These are phyloP conservation scores for Podotricha telesiphe DNA, from an alignment of 2,888 invertebrate genomes.

Conservation along the genomic window DNA sequence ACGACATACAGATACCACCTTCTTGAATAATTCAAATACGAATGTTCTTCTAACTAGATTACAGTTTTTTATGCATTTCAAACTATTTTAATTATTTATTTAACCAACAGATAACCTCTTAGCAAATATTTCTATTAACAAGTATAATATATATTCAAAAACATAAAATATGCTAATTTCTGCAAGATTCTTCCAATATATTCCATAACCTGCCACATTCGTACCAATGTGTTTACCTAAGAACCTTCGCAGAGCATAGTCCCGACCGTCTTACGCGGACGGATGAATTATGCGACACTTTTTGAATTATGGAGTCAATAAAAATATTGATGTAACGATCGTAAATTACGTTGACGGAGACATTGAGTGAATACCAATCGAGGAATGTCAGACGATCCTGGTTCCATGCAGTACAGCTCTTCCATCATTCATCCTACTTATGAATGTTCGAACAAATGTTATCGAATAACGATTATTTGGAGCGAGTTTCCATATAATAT, in stretches of 20 bases:
- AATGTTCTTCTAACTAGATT: too few species aligned
- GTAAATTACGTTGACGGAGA: constrained; percentile 48
- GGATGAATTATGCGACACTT: constrained; percentile 58
- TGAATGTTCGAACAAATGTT: constrained; percentile 23
- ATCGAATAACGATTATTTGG: neutral
- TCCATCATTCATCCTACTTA: constrained; percentile 34
- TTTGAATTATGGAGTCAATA: constrained; percentile 57
- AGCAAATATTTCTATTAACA: too few species aligned
- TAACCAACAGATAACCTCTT: too few species aligned
- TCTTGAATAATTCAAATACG: too few species aligned
- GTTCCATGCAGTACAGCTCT: constrained; percentile 26
- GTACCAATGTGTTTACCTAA: constrained; percentile 45
- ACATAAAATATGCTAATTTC: constrained; percentile 13
- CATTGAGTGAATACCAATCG: constrained; percentile 50
- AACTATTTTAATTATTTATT: too few species aligned
- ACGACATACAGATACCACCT: too few species aligned
- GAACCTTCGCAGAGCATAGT: constrained; percentile 38
- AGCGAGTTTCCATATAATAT: too few species aligned
- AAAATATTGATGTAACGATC: constrained; percentile 55
- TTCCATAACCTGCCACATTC: constrained; percentile 27
- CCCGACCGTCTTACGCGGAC: constrained; percentile 40
- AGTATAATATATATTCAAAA: too few species aligned
- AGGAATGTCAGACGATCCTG: constrained; percentile 34
- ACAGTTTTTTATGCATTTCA: too few species aligned
- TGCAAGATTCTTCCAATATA: neutral